Conservation (phyloP, 2,113 vertebrate species). For the Platysternon megacephalum region DNA sequence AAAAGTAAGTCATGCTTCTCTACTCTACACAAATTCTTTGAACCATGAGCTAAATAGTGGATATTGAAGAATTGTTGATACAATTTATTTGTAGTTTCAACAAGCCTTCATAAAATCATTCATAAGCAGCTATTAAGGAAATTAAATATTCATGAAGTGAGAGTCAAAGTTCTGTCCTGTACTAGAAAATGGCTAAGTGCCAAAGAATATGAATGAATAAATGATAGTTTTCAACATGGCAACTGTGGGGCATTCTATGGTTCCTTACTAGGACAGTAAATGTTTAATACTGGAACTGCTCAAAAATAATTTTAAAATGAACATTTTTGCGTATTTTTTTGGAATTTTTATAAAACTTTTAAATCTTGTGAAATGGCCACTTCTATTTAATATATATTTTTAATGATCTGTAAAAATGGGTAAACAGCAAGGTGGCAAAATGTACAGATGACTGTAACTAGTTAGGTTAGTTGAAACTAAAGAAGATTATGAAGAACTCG, state of each 20-base stretch:
- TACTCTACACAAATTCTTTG: not conserved
- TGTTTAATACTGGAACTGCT: not conserved
- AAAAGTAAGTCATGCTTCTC: not conserved
- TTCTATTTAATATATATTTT: not conserved
- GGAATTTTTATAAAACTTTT: not conserved
- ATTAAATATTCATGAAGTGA: not conserved
- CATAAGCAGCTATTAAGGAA: not conserved
- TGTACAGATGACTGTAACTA: not conserved
- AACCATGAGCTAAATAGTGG: too few relatives aligned
- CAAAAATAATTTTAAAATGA: not conserved
- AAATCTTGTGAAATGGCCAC: not conserved
- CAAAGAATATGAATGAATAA: not conserved
- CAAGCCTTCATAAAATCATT: not conserved
- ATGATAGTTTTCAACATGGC: rapidly evolving
- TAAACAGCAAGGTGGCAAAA: constrained; percentile 10
- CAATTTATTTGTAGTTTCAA: not conserved
- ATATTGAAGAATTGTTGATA: not conserved
- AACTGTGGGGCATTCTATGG: not conserved
- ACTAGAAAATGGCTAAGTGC: not conserved
- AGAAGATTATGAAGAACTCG: constrained; percentile 63
- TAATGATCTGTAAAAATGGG: not conserved
- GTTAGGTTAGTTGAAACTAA: constrained; percentile 55
- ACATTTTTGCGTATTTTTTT: not conserved
- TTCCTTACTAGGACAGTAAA: not conserved
- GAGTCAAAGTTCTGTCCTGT: not conserved